These are phyloP conservation scores for Heloderma charlesbogerti DNA, from an alignment of 2,113 vertebrate genomes.

Conservation along the genomic window DNA sequence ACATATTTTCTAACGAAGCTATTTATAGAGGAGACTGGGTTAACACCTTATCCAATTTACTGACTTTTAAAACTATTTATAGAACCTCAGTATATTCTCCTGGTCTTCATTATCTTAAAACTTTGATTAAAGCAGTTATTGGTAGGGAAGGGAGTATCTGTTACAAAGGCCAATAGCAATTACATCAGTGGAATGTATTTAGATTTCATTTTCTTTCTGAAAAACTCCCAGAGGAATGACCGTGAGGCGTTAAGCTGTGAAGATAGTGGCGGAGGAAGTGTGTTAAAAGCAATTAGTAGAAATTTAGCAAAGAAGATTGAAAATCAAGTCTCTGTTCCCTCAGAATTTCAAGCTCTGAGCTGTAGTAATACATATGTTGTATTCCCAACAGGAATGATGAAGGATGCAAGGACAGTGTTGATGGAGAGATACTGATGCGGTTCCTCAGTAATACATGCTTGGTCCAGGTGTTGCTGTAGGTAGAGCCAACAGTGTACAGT, in stretches of 20 bases:
- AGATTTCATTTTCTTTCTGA: conserved; percentile 70
- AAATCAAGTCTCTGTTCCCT: conserved; percentile 59
- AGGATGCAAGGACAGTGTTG: neutral
- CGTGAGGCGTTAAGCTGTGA: conserved; percentile 72
- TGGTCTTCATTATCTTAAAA: conserved; percentile 47
- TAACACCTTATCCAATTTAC: neutral
- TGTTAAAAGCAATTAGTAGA: conserved; percentile 75
- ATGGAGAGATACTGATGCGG: neutral
- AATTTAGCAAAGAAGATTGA: conserved; percentile 72
- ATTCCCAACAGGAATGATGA: conserved; percentile 11
- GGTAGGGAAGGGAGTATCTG: conserved; percentile 20
- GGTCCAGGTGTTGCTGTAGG: fast-evolving
- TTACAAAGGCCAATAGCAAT: conserved; percentile 53
- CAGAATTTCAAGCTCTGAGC: conserved; percentile 23
- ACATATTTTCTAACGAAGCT: neutral
- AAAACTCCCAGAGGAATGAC: conserved; percentile 66
- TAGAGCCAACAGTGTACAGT: neutral
- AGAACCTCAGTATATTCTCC: conserved; percentile 20
- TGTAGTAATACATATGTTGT: neutral
- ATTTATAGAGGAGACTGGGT: neutral
- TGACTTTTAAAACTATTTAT: neutral
- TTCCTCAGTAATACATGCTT: neutral
- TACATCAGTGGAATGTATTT: conserved; percentile 58
- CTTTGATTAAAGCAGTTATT: conserved; percentile 45
- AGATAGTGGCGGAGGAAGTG: conserved; percentile 59